Conservation (phyloP, 92 coral and sea anemone genomes). For the Epizoanthus rinbou region DNA sequence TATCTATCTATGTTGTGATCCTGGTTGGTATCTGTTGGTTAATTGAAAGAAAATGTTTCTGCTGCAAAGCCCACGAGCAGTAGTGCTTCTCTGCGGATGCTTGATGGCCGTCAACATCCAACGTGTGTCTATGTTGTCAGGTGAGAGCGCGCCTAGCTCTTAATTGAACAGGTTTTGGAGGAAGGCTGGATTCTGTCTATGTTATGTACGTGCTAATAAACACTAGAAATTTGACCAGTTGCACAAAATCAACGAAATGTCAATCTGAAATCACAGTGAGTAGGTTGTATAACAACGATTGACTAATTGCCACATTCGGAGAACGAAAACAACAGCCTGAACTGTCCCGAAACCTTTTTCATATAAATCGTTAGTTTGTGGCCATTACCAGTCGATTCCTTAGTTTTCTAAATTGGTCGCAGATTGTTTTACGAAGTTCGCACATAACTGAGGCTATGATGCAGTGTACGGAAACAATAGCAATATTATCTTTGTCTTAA, state of each 20-base stretch:
- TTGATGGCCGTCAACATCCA: not conserved
- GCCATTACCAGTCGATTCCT: too few relatives aligned
- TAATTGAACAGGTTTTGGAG: not conserved
- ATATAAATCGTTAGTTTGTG: too few relatives aligned
- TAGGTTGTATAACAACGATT: not conserved
- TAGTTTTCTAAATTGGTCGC: too few relatives aligned
- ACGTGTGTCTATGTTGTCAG: not conserved
- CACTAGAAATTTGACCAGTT: not conserved
- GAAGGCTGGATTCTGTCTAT: not conserved
- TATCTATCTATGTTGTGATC: not conserved
- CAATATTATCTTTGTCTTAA: too few relatives aligned
- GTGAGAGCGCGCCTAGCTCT: not conserved
- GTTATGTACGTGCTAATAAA: not conserved
- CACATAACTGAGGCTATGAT: too few relatives aligned
- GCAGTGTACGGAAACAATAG: too few relatives aligned
- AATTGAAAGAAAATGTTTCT: slow-evolving; percentile 4
- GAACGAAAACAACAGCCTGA: too few relatives aligned
- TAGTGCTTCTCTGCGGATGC: not conserved
- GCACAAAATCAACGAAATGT: not conserved
- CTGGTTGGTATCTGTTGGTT: not conserved
- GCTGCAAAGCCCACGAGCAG: not conserved
- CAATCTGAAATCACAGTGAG: not conserved
- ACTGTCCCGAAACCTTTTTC: too few relatives aligned
- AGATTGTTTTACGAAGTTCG: too few relatives aligned
- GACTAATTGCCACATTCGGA: not conserved